Evolutionary conservation across 2,113 vertebrate species (phyloP), one percentile per base, ranked within the genome.

Genomic region (Typhlomys cinereus): DNA sequence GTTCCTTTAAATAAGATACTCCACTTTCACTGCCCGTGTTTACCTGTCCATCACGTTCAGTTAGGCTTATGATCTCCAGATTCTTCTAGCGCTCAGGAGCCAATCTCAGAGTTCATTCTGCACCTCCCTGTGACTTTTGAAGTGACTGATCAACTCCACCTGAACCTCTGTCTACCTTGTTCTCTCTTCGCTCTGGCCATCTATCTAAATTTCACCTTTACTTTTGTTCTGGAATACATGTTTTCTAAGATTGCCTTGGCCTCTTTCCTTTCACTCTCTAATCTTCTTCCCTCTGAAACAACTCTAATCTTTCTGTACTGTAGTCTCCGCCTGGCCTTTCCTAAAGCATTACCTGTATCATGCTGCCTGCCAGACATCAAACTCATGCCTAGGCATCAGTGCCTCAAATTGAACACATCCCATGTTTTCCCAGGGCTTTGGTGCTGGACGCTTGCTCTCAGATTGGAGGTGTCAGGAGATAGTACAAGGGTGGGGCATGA

Each of bases 1-100:
- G 7, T 81, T 89, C 89, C 39, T 79, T 83, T 89, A 85, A 85
- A 88, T 48, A 90, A n/a, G n/a, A 61, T 1, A 41, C n/a, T 61
- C 29, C 69, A 5, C 83, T 29, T 87, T 54, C 39, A 48, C 34
- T 62, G 36, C 18, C 36, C 82, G 44, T 89, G 9, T 34, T 75
- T 20, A 39, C 44, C 11, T 2, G 23, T 74, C 34, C 62, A 0
- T 11, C 11, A 70, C 27, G 67, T 92, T 73, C 31, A n/a, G 23
- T 46, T 67, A 61, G 69, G 21, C 36, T 39, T 23, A 13, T 62
- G 39, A 2, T 21, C 52, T 21, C 50, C 41, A 69, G 44, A 31
- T 5, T n/a, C 64, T 44, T 76, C 44, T 50, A 11, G 67, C 81
- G 44, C 46, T 59, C 25, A 4, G 7, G 31, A 18, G 6, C 27